Percentiles rank a stretch among this genome's conserved stretches.
Evolutionary conservation across 2,888 invertebrate genomes (phyloP).

Genomic region (Amphipoea oculea): DNA sequence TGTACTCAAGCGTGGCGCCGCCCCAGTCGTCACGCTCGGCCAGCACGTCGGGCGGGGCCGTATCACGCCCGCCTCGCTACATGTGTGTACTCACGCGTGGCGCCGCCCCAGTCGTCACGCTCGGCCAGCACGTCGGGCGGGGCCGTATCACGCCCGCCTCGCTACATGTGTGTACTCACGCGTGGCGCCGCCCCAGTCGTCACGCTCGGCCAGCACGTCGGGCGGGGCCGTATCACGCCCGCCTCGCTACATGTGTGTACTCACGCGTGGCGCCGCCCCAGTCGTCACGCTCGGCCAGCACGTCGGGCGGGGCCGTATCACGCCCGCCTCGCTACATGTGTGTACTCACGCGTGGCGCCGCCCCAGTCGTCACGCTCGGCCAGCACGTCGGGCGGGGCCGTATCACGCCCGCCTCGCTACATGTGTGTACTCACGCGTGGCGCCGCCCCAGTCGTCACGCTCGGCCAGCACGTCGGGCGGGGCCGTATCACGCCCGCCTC

Average conservation of each 20-base stretch:
- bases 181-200: conserved; percentile 65
- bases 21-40: conserved; percentile 77
- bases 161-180: conserved; percentile 40
- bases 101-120: conserved; percentile 71
- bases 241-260: conserved; percentile 51
- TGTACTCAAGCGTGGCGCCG: too few species aligned
- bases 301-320: too few species aligned
- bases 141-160: conserved; percentile 19
- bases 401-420: conserved; percentile 46
- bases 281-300: conserved; percentile 77
- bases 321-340: conserved; percentile 49
- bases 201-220: conserved; percentile 72
- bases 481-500: conserved; percentile 19
- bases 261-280: conserved; percentile 30
- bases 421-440: conserved; percentile 3
- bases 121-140: conserved; percentile 67
- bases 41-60: conserved; percentile 33
- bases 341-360: too few species aligned
- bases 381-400: conserved; percentile 33
- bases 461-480: conserved; percentile 67
- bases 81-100: conserved; percentile 3
- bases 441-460: conserved; percentile 71
- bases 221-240: too few species aligned
- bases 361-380: conserved; percentile 77
- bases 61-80: conserved; percentile 46